Percentiles rank a stretch among this genome's conserved stretches.
These are phyloP conservation scores for Sula dactylatra DNA, from an alignment of 2,113 vertebrate species.

Conservation along the genomic window DNA sequence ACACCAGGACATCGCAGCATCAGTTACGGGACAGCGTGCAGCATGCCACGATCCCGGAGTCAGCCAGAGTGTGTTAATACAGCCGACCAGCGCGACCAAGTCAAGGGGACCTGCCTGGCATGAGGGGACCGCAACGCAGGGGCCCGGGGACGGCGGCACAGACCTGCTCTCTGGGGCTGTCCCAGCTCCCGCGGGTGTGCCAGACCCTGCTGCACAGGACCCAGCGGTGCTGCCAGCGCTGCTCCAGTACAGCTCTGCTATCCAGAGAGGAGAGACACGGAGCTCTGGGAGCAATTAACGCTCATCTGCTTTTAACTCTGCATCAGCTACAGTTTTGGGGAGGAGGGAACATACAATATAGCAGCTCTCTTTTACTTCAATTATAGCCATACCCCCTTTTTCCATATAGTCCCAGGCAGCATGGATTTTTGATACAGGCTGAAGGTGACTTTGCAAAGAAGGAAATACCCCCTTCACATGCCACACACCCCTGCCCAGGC, in stretches of 20 bases:
- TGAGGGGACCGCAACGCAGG: neutral
- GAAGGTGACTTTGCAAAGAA: neutral
- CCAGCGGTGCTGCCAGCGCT: neutral
- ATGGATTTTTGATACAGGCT: neutral
- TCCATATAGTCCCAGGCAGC: neutral
- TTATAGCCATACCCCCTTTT: neutral
- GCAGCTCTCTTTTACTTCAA: neutral
- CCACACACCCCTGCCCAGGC: neutral
- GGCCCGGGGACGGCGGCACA: neutral
- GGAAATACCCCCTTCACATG: neutral
- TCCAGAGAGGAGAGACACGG: neutral
- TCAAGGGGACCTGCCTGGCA: neutral
- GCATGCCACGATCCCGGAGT: neutral
- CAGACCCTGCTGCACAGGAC: neutral
- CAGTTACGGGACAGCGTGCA: neutral
- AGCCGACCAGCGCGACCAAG: neutral
- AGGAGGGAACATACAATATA: neutral
- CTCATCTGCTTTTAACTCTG: neutral
- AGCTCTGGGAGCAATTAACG: neutral
- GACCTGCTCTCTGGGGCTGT: neutral
- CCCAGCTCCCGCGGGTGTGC: fast-evolving
- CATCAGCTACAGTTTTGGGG: neutral
- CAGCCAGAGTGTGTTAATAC: neutral
- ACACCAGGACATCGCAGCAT: neutral
- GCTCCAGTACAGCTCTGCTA: neutral